Evolutionary conservation across 2,113 vertebrate genomes (phyloP).

Genomic region (Himantopus leucocephalus): DNA sequence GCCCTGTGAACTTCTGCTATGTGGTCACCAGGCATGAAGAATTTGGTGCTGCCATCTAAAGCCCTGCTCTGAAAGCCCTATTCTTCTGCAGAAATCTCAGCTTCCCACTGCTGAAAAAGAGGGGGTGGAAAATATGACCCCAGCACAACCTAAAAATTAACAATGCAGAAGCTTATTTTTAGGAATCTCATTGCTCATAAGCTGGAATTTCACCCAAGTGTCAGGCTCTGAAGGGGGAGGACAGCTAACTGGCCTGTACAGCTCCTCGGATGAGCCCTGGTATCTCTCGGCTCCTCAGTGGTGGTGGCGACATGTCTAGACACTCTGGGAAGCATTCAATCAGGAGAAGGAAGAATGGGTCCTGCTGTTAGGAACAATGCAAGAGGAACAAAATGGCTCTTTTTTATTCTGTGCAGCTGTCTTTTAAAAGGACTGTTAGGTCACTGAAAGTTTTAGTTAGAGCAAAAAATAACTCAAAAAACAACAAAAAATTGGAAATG

Average conservation of each 20-base stretch:
- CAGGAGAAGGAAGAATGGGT: conserved; percentile 12
- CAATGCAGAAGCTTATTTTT: background rate
- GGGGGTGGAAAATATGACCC: background rate
- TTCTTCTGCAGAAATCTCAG: background rate
- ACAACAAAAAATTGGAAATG: background rate
- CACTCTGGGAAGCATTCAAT: conserved; percentile 50
- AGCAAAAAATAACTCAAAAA: conserved; percentile 27
- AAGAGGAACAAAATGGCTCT: background rate
- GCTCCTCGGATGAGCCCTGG: background rate
- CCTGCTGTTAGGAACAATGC: conserved; percentile 56
- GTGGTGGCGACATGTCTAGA: conserved; percentile 47
- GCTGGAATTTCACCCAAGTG: background rate
- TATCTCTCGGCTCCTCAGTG: background rate
- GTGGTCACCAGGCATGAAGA: background rate
- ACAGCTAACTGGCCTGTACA: background rate
- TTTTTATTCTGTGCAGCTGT: conserved; percentile 42
- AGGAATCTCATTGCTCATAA: background rate
- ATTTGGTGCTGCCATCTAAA: background rate
- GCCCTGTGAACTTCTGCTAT: background rate
- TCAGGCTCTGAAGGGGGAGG: background rate
- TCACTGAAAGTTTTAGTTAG: conserved; percentile 41
- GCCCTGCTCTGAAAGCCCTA: background rate
- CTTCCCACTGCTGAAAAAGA: background rate
- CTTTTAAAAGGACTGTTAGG: conserved; percentile 41
- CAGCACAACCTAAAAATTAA: background rate